phyloP scores from a whole-genome alignment of 2,113 vertebrate species.

The Sakesphorus luctuosus region DNA sequence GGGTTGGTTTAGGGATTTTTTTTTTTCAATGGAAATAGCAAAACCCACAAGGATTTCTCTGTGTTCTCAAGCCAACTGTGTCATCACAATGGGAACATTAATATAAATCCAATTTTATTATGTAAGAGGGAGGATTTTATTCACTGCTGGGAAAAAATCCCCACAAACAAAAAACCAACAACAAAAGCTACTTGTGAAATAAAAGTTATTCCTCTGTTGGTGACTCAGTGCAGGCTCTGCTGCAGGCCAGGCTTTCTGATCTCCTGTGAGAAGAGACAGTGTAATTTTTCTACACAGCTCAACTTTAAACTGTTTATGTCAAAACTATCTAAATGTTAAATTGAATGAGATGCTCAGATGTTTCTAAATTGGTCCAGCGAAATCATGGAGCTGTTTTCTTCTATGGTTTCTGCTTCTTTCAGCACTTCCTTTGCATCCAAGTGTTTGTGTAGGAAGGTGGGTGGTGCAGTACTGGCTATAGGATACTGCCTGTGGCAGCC shows the following conservation, averaged over 20 bases:
- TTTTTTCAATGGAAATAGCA: neutral
- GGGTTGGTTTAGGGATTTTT: neutral
- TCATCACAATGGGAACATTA: constrained; percentile 31
- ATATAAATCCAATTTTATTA: constrained; percentile 55
- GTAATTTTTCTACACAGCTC: neutral
- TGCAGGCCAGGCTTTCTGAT: neutral
- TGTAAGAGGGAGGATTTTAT: constrained; percentile 54
- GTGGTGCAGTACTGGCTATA: neutral
- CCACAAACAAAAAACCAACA: neutral
- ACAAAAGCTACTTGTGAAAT: neutral
- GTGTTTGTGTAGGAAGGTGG: neutral
- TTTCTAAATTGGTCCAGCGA: neutral
- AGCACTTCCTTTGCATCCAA: neutral
- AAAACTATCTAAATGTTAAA: neutral
- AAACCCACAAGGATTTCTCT: constrained; percentile 51
- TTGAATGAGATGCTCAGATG: neutral
- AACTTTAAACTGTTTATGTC: neutral
- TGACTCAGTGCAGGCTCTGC: neutral
- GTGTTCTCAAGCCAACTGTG: constrained; percentile 59
- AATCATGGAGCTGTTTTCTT: neutral
- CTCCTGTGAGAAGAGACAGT: neutral
- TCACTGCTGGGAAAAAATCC: constrained; percentile 4
- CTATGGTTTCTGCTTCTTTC: neutral
- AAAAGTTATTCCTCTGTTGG: neutral
- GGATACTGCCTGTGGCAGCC: neutral